Percentiles rank a stretch among this genome's conserved stretches.
phyloP scores from a whole-genome alignment of 2,888 invertebrate genomes.

The Thecocarcelia acutangulata region DNA sequence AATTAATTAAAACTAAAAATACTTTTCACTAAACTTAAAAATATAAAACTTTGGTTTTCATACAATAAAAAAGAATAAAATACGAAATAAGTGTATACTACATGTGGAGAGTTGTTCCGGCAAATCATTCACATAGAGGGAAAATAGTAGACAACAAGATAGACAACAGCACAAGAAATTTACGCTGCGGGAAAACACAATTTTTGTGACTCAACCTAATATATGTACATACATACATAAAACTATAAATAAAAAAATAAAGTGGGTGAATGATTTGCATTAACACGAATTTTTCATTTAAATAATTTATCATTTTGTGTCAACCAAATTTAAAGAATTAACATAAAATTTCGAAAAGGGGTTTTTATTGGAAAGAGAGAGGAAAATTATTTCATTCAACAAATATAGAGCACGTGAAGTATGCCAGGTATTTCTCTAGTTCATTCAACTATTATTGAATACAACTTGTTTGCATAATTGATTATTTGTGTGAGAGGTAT shows the following conservation, averaged over 20 bases:
- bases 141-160: too few species aligned
- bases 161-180: too few species aligned
- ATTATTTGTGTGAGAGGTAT: constrained; percentile 18
- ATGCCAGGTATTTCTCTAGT: constrained; percentile 17
- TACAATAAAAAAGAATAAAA: too few species aligned
- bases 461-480: constrained; percentile 1
- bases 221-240: not conserved
- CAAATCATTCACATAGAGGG: too few species aligned
- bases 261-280: not conserved
- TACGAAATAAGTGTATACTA: too few species aligned
- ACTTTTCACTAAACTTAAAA: too few species aligned
- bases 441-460: constrained; percentile 47
- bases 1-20: too few species aligned
- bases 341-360: constrained; percentile 11
- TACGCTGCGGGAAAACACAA: too few species aligned
- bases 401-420: not conserved
- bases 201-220: too few species aligned
- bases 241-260: constrained; percentile 3
- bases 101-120: too few species aligned
- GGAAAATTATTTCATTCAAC: constrained; percentile 15
- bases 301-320: constrained; percentile 40
- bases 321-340: constrained; percentile 14
- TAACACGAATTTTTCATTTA: not conserved
- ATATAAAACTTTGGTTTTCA: too few species aligned
- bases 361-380: constrained; percentile 10